Conservation (phyloP, 35 echinoderm and acorn worm species). For the Eucidaris tribuloides region DNA sequence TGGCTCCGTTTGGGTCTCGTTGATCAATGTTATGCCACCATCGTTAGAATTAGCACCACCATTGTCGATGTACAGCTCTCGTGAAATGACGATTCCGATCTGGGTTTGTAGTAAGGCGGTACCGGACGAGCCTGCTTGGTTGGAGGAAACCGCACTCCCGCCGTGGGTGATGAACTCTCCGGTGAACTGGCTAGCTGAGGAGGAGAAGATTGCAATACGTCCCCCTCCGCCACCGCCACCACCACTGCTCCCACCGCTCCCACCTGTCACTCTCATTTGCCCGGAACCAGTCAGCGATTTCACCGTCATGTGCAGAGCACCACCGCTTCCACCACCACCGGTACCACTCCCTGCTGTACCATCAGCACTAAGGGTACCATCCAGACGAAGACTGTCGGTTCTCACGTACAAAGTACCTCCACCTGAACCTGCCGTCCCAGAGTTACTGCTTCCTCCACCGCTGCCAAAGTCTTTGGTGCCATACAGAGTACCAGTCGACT, state of each 20-base stretch:
- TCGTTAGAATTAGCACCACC: not conserved
- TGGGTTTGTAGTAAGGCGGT: slow-evolving; percentile 44
- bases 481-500: slow-evolving; percentile 68
- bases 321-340: slow-evolving; percentile 81
- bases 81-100: not conserved
- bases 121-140: slow-evolving; percentile 64
- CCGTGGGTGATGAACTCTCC: slow-evolving; percentile 51
- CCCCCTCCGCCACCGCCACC: slow-evolving; percentile 87
- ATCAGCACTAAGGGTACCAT: slow-evolving; percentile 69
- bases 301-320: slow-evolving; percentile 46
- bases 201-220: slow-evolving; percentile 35
- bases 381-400: slow-evolving; percentile 36
- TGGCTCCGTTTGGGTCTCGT: slow-evolving; percentile 49
- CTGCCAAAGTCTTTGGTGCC: slow-evolving; percentile 68
- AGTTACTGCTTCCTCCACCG: slow-evolving; percentile 60
- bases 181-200: slow-evolving; percentile 38
- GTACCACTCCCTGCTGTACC: slow-evolving; percentile 22
- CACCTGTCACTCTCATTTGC: slow-evolving; percentile 35
- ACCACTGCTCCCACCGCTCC: slow-evolving; percentile 36
- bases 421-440: slow-evolving; percentile 50
- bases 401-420: slow-evolving; percentile 57
- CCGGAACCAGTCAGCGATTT: slow-evolving; percentile 56
- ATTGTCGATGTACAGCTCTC: slow-evolving; percentile 67
- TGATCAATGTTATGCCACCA: slow-evolving; percentile 31
- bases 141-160: not conserved